Conservation (phyloP, 2,113 vertebrate species). For the Cheirogaleus medius region DNA sequence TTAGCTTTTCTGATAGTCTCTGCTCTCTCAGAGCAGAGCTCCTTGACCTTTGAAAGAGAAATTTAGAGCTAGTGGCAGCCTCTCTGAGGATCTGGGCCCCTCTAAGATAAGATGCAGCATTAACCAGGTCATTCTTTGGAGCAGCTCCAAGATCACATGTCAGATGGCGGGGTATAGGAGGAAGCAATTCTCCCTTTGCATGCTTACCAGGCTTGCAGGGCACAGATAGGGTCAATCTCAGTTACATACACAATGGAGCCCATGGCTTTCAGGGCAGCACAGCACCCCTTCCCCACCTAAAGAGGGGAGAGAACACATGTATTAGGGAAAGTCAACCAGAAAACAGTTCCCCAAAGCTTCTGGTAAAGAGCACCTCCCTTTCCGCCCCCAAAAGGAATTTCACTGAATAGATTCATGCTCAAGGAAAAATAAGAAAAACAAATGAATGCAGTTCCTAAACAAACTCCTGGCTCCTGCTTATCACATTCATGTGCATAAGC, state of each 20-base stretch:
- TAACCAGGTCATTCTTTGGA: background rate
- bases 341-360: conserved; percentile 31
- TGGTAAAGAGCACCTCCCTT: background rate
- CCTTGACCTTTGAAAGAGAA: conserved; percentile 4
- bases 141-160: background rate
- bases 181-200: background rate
- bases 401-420: conserved; percentile 47
- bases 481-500: conserved; percentile 45
- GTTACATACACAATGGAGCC: conserved; percentile 98
- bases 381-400: conserved; percentile 1
- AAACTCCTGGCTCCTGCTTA: conserved; percentile 43
- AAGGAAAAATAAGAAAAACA: conserved; percentile 49
- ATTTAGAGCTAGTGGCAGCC: background rate
- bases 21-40: background rate
- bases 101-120: background rate
- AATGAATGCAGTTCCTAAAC: conserved; percentile 56
- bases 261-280: conserved; percentile 97
- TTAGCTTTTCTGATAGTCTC: background rate
- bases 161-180: background rate
- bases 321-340: background rate
- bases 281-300: conserved; percentile 98
- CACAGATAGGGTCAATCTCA: conserved; percentile 98
- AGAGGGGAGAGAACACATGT: background rate
- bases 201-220: conserved; percentile 96
- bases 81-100: background rate